phyloP scores from a whole-genome alignment of 37 sponge, comb jelly and placozoan genomes.

The Chondrosia reniformis region DNA sequence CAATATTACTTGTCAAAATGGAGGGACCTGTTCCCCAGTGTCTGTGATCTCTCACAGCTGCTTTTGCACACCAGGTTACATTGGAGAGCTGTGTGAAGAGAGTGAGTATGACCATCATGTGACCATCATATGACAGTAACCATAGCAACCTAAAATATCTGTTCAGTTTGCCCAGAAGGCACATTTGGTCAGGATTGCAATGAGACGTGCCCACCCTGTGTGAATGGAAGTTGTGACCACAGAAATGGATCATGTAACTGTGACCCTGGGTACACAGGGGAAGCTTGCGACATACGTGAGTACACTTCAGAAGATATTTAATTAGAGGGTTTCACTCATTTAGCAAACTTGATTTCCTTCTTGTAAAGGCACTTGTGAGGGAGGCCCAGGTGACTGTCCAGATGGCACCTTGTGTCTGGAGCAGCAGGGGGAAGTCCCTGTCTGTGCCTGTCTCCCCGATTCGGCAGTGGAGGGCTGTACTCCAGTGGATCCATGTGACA shows the following conservation, averaged over 20 bases:
- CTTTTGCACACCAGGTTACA: slow-evolving; percentile 34
- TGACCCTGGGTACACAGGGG: slow-evolving; percentile 16
- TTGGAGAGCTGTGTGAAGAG: slow-evolving; percentile 13
- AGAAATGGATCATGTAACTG: neutral
- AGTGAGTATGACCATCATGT: neutral
- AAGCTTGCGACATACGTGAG: neutral
- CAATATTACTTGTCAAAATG: slow-evolving; percentile 30
- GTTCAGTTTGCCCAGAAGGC: slow-evolving; percentile 5
- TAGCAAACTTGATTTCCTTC: no score
- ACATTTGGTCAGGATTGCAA: neutral
- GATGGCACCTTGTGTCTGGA: neutral
- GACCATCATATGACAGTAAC: neutral
- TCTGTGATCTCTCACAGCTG: slow-evolving; percentile 3
- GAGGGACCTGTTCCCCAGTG: slow-evolving; percentile 18
- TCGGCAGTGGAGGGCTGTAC: neutral
- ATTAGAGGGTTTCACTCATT: no score
- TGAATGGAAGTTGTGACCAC: neutral
- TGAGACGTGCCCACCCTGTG: neutral
- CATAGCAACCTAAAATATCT: neutral
- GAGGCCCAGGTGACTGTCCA: no score
- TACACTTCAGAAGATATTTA: neutral
- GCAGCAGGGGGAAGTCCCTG: neutral
- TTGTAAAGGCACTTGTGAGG: no score
- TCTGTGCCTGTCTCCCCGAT: neutral
- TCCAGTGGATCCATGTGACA: neutral